Evolutionary conservation across 2,113 vertebrate genomes (phyloP).

Genomic region (Sylvia atricapilla): DNA sequence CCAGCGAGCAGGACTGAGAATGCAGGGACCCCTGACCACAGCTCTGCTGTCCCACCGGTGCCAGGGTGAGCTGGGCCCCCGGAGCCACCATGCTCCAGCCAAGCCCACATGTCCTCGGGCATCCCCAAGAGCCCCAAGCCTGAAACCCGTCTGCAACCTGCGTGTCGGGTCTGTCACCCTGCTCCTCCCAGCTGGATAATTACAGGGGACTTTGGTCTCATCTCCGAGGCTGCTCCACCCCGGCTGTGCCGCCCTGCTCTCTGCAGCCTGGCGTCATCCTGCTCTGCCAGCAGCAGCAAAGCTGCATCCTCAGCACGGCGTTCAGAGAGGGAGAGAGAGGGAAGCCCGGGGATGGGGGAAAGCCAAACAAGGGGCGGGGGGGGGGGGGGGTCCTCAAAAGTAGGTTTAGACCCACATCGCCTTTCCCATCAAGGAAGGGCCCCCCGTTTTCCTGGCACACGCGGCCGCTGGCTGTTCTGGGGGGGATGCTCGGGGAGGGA

Average conservation of each 20-base stretch:
- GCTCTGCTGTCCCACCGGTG: neutral
- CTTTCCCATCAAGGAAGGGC: neutral
- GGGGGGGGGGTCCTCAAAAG: neutral
- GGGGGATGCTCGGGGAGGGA: neutral
- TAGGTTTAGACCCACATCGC: neutral
- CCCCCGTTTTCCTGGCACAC: neutral
- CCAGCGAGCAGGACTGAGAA: accelerated
- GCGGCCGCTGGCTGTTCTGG: neutral
- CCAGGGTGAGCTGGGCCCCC: neutral
- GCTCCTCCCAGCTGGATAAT: slow-evolving; percentile 6
- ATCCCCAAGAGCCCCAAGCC: neutral
- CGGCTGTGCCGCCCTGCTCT: neutral
- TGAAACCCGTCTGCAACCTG: neutral
- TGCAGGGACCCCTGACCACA: neutral
- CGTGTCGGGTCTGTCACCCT: neutral
- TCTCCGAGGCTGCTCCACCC: neutral
- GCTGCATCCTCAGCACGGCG: slow-evolving; percentile 9
- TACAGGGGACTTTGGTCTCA: neutral
- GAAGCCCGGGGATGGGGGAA: neutral
- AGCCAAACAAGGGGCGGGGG: neutral
- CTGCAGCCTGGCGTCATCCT: slow-evolving; percentile 30
- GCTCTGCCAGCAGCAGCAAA: slow-evolving; percentile 8
- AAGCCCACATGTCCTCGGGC: neutral
- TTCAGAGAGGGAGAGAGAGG: neutral
- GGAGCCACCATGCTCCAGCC: neutral